Conservation (phyloP, 2,113 vertebrate species). For the Tauraco erythrolophus region DNA sequence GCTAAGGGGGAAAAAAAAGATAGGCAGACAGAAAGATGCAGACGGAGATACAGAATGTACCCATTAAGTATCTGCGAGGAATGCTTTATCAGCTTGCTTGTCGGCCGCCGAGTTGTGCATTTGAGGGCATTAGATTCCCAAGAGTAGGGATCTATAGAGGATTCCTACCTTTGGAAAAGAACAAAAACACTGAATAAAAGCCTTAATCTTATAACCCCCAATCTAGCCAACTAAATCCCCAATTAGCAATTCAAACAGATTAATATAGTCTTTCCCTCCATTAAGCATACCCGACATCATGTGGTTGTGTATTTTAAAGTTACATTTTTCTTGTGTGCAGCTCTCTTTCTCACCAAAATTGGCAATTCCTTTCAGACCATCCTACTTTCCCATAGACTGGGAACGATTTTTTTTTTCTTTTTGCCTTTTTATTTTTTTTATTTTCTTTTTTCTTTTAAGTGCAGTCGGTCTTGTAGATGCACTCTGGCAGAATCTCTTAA, state of each 20-base stretch:
- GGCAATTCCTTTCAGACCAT: conserved; percentile 49
- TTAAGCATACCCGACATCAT: conserved; percentile 15
- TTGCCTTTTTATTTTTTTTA: background rate
- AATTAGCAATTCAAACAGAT: conserved; percentile 69
- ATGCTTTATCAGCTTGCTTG: conserved; percentile 51
- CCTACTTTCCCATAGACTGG: background rate
- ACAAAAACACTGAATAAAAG: conserved; percentile 66
- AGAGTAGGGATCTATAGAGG: conserved; percentile 21
- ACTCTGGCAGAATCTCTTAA: background rate
- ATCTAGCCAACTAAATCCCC: conserved; percentile 60
- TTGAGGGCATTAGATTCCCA: conserved; percentile 49
- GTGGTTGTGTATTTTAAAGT: conserved; percentile 19
- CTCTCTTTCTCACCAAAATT: conserved; percentile 43
- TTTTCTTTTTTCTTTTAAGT: background rate
- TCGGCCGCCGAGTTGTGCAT: background rate
- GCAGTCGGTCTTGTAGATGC: background rate
- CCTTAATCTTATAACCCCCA: conserved; percentile 53
- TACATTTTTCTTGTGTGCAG: conserved; percentile 31
- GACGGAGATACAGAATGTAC: conserved; percentile 1
- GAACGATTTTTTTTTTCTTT: background rate
- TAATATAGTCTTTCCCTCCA: conserved; percentile 39
- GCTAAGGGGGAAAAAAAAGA: background rate
- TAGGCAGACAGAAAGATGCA: conserved; percentile 46
- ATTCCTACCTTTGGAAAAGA: conserved; percentile 67
- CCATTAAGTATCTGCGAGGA: conserved; percentile 5